Conservation (phyloP, 2,797 vertebrate genomes). For the Pogoniulus pusillus region DNA sequence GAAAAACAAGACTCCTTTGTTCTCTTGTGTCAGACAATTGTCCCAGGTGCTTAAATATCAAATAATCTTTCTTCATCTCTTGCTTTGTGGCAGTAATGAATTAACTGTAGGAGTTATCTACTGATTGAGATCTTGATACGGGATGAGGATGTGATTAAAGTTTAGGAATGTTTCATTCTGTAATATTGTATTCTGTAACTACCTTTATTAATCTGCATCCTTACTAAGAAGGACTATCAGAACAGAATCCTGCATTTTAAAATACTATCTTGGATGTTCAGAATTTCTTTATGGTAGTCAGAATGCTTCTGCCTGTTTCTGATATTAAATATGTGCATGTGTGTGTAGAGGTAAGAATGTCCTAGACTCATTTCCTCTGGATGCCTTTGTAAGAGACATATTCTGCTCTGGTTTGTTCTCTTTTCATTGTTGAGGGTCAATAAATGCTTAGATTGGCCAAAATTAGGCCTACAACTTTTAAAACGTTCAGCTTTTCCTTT, state of each 20-base stretch:
- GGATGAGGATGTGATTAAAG: neutral
- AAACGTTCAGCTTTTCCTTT: neutral
- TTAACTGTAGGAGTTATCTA: neutral
- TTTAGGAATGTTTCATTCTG: neutral
- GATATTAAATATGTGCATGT: neutral
- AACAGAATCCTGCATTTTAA: neutral
- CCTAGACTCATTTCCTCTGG: neutral
- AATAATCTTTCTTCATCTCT: neutral
- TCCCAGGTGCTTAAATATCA: neutral
- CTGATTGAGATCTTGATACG: neutral
- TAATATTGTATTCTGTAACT: neutral
- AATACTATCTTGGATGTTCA: neutral
- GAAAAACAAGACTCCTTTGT: neutral
- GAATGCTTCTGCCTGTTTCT: neutral
- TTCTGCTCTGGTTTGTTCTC: neutral
- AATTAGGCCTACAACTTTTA: neutral
- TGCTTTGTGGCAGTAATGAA: neutral
- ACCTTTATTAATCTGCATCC: neutral
- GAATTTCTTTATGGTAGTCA: neutral
- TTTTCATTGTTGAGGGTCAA: neutral
- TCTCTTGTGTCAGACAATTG: neutral
- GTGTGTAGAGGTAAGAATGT: neutral
- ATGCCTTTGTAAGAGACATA: neutral
- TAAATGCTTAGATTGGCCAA: neutral
- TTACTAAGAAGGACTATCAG: neutral